Conservation (phyloP, 2,888 invertebrate genomes). For the Plagodis pulveraria region DNA sequence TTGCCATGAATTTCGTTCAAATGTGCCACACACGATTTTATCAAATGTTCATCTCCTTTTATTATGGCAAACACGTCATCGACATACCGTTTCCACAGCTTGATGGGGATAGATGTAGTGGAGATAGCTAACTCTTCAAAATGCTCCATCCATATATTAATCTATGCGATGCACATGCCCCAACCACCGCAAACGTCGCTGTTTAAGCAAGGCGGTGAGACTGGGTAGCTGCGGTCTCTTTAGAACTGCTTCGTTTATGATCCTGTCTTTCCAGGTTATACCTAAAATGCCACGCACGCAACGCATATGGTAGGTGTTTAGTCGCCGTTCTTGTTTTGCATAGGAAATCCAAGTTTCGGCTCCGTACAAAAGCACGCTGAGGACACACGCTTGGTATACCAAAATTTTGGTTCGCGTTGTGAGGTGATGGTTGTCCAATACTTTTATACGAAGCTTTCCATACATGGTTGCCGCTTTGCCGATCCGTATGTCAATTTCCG, state of each 20-base stretch:
- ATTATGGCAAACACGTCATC: too few relatives aligned
- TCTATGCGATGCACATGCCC: constrained; percentile 9
- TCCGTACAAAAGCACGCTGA: constrained; percentile 20
- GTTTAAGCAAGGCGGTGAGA: neutral
- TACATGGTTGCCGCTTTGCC: constrained; percentile 27
- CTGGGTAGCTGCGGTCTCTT: constrained; percentile 2
- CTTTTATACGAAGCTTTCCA: constrained; percentile 20
- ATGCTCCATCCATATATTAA: too few relatives aligned
- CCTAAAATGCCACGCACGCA: constrained; percentile 11
- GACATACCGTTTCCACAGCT: too few relatives aligned
- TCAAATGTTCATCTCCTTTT: too few relatives aligned
- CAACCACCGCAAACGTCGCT: constrained; percentile 1
- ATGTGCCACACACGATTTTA: too few relatives aligned
- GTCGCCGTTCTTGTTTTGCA: constrained; percentile 17
- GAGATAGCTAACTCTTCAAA: too few relatives aligned
- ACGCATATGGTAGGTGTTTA: constrained; percentile 18
- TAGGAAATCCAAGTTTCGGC: constrained; percentile 24
- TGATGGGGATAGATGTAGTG: too few relatives aligned
- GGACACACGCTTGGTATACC: constrained; percentile 23
- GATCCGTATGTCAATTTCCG: constrained; percentile 26
- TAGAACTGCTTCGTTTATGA: constrained; percentile 1
- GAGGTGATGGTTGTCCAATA: constrained; percentile 21
- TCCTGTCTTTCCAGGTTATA: constrained; percentile 5
- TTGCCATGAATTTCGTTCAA: too few relatives aligned
- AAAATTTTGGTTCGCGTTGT: constrained; percentile 8